Base-by-base conservation (phyloP, 2,888 invertebrate species). In the Erebia palarica region DNA sequence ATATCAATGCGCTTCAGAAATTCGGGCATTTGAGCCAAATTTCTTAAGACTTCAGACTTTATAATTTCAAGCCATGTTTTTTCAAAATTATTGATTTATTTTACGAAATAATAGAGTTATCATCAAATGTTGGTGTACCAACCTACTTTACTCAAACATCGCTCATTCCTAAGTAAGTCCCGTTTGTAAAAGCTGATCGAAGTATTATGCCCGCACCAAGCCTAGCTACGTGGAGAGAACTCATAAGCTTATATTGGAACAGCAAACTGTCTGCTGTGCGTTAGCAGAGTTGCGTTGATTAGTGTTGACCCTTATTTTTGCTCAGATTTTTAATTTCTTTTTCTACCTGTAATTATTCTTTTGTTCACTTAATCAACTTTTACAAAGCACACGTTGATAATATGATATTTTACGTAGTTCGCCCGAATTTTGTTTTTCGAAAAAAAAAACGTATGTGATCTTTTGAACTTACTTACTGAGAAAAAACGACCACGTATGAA, bases 401-500 rank as follows among this genome's bases (percentile, higher is more conserved):
- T 21, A 47, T 21, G 18, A 69, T 59, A 59, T 72, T 75, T 73
- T 74, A 70, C 74, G 73, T 77, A 76, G 75, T 72, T 47, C 11
- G 79, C 73, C 82, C 70, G 86, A 87, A 85, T 85, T 86, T 80
- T 80, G 84, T 85, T 58, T 63, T 14, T 5, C 16, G 27, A 49
- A 59, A 67, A 76, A 77, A 75, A 78, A 78, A 77, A 78, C 65
- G 36, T 77, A 84, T 86, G 88, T 87, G 87, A 87, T 87, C 78
- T 77, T 80, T 83, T 82, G 86, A 89, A 84, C 86, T 86, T 86
- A 86, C 75, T 72, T 63, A 63, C 63, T 63, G 63, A 21, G 71
- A 78, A 80, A 78, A 80, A 78, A 75, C 76, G 89, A 89, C 89
- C 90, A 89, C 78, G 78, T 85, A 80, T 14, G 63, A 79, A 82